These are phyloP conservation scores for Sinocyclocheilus rhinocerous DNA, from an alignment of 2,113 vertebrate genomes.

Conservation along the genomic window DNA sequence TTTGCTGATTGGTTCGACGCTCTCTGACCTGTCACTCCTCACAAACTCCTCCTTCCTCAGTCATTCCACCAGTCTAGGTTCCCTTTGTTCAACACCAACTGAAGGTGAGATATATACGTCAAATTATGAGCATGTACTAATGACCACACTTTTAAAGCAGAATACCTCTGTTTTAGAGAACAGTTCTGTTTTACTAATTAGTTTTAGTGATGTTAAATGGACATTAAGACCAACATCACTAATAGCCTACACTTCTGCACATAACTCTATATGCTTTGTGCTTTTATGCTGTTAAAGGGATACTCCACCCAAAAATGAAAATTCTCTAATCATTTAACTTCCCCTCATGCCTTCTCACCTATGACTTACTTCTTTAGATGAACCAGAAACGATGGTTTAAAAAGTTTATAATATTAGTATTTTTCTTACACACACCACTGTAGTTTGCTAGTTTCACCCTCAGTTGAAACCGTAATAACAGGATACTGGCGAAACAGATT, in stretches of 20 bases:
- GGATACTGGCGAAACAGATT: no score
- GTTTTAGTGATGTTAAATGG: not conserved
- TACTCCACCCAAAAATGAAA: no score
- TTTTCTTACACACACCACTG: no score
- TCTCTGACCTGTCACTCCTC: conserved; percentile 49
- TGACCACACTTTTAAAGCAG: not conserved
- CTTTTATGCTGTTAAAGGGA: no score
- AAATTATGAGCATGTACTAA: not conserved
- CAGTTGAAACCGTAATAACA: no score
- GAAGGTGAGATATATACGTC: conserved; percentile 41
- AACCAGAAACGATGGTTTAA: no score
- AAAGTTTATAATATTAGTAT: no score
- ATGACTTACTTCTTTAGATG: no score
- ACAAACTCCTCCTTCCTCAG: conserved; percentile 40
- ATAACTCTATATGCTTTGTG: no score
- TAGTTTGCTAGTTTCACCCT: no score
- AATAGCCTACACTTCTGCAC: not conserved
- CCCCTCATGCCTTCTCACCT: no score
- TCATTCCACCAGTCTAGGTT: conserved; percentile 43
- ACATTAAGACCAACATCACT: not conserved
- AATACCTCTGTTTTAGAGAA: not conserved
- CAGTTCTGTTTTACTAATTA: not conserved
- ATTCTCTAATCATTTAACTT: no score
- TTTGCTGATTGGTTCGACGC: conserved; percentile 31
- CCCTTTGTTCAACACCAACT: conserved; percentile 40